phyloP scores from a whole-genome alignment of 1,140 invertebrate species.

The Asobara japonica region DNA sequence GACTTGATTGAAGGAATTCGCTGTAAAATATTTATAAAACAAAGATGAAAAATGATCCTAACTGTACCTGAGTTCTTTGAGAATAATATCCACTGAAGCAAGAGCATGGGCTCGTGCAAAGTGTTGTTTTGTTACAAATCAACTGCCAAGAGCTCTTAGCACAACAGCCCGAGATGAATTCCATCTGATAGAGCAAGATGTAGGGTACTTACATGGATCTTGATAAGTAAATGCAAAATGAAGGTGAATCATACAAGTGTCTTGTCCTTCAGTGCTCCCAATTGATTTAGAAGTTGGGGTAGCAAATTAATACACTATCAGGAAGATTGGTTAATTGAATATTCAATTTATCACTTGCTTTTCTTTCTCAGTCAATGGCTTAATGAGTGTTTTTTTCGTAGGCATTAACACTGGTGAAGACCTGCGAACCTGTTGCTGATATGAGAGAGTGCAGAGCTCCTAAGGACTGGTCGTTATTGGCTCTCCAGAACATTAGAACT shows the following conservation, averaged over 20 bases:
- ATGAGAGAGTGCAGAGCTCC: conserved; percentile 88
- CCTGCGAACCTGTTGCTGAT: conserved; percentile 88
- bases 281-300: neutral
- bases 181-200: neutral
- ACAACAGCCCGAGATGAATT: neutral
- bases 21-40: conserved; percentile 47
- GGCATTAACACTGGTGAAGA: conserved; percentile 90
- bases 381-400: conserved; percentile 50
- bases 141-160: neutral
- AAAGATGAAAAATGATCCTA: conserved; percentile 37
- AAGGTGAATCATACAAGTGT: neutral
- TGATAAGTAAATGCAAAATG: neutral
- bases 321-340: neutral
- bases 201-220: conserved; percentile 1
- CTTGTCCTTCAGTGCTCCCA: neutral
- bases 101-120: neutral
- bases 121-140: neutral
- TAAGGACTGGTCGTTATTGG: conserved; percentile 90
- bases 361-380: neutral
- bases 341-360: neutral
- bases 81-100: neutral
- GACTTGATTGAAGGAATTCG: conserved; percentile 48
- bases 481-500: conserved; percentile 89
- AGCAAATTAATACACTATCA: neutral
- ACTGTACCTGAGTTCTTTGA: conserved; percentile 42